Evolutionary conservation across 2,888 invertebrate species (phyloP), one percentile per base, ranked within the genome.

Genomic region (Phanerotoma sp.): DNA sequence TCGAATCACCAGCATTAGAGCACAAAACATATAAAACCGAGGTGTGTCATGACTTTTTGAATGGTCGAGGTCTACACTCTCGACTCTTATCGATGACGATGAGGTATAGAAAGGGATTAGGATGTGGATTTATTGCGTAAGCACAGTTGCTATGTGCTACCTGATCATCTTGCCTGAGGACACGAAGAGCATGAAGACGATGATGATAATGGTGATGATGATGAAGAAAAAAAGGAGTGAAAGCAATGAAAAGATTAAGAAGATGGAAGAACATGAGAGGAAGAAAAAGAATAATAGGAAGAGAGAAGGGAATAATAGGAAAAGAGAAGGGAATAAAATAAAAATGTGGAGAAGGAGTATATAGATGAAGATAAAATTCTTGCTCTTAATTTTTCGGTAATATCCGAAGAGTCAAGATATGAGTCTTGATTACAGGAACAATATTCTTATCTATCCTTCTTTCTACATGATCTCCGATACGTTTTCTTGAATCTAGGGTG

Each of bases 251-350:
- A n/a, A n/a, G n/a, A n/a, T n/a, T n/a, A n/a, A n/a, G n/a, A n/a
- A n/a, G n/a, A n/a, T n/a, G n/a, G n/a, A n/a, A n/a, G n/a, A n/a
- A n/a, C n/a, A n/a, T n/a, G n/a, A 44, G 32, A 45, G 28, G 38
- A 52, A 40, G 16, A n/a, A 21, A 30, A 51, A 22, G 28, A 37
- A 13, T 11, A 15, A 30, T 18, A 54, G 32, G 46, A 54, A 58
- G 50, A 55, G 51, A 54, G 50, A 56, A 38, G 62, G 49, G 53
- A 56, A 54, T 11, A 15, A 30, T 18, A 54, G 32, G 46, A 54
- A 58, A 51, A 55, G 51, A 54, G 50, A 56, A 38, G 62, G 49
- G 53, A 56, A 54, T 11, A 15, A 30, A 20, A 54, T 37, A 44
- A 54, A 58, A 51, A 55, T n/a, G n/a, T n/a, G 35, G 32, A 22